These are phyloP conservation scores for Sebastes taczanowskii DNA, from an alignment of 2,797 vertebrate genomes.

Conservation along the genomic window DNA sequence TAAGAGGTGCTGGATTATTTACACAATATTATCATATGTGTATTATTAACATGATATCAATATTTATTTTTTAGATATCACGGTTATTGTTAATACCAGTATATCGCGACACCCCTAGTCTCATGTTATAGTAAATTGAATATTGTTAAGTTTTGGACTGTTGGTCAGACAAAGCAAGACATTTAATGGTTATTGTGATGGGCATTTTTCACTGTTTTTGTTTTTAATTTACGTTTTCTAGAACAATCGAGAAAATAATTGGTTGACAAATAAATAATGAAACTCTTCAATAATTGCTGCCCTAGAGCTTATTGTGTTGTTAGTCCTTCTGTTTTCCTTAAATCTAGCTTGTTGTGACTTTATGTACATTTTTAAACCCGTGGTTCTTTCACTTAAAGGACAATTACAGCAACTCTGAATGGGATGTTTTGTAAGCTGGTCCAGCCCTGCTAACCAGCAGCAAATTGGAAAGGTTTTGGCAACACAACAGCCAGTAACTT, in stretches of 20 bases:
- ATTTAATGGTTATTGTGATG: background rate
- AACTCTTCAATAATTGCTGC: background rate
- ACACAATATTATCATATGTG: too few species aligned
- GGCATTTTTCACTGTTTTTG: background rate
- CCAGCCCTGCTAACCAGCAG: background rate
- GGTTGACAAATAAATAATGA: background rate
- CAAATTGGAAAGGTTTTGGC: conserved; percentile 22
- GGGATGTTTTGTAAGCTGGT: background rate
- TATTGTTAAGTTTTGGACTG: background rate
- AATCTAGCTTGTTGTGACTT: background rate
- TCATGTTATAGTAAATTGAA: background rate
- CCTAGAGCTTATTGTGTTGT: background rate
- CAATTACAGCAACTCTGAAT: background rate
- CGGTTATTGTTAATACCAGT: too few species aligned
- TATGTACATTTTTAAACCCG: background rate
- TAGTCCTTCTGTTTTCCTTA: background rate
- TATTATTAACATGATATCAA: too few species aligned
- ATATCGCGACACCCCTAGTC: too few species aligned
- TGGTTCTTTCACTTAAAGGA: background rate
- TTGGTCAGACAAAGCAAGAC: background rate
- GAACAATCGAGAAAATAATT: background rate
- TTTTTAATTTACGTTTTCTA: background rate
- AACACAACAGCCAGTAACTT: conserved; percentile 17
- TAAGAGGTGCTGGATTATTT: too few species aligned
- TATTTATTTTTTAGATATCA: too few species aligned